These are phyloP conservation scores for Periophthalmus modestus DNA, from an alignment of 2,113 vertebrate genomes.

Conservation along the genomic window DNA sequence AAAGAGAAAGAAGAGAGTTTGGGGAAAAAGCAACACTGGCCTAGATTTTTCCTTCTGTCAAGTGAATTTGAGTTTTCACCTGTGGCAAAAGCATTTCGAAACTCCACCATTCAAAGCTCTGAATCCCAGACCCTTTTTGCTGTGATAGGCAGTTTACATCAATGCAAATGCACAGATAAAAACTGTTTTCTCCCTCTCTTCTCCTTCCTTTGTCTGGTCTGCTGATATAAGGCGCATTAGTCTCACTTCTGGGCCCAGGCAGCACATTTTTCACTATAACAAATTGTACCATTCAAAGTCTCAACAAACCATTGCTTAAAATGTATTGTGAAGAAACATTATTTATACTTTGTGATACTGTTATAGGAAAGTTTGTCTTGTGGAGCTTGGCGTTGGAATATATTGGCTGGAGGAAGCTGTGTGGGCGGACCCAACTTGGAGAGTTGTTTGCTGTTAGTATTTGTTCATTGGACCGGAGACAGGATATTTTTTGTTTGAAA, in stretches of 20 bases:
- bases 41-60: conserved; percentile 49
- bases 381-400: neutral
- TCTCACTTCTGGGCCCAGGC: conserved; percentile 4
- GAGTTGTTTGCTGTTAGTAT: neutral
- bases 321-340: conserved; percentile 5
- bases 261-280: neutral
- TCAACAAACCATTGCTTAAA: conserved; percentile 1
- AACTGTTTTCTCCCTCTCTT: conserved; percentile 5
- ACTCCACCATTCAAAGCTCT: conserved; percentile 34
- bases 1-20: conserved; percentile 30
- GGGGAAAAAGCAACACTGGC: conserved; percentile 35
- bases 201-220: conserved; percentile 12
- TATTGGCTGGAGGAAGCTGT: neutral
- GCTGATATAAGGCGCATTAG: conserved; percentile 11
- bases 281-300: conserved; percentile 7
- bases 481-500: neutral
- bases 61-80: conserved; percentile 41
- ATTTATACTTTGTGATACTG: conserved; percentile 6
- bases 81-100: conserved; percentile 38
- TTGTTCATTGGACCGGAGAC: neutral
- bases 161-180: conserved; percentile 42
- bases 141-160: conserved; percentile 43
- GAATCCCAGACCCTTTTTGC: conserved; percentile 39
- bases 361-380: conserved; percentile 5
- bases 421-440: conserved; percentile 7